Percentiles rank a stretch among this genome's conserved stretches.
Conservation (phyloP, 2,797 vertebrate species). For the Amblyraja radiata region DNA sequence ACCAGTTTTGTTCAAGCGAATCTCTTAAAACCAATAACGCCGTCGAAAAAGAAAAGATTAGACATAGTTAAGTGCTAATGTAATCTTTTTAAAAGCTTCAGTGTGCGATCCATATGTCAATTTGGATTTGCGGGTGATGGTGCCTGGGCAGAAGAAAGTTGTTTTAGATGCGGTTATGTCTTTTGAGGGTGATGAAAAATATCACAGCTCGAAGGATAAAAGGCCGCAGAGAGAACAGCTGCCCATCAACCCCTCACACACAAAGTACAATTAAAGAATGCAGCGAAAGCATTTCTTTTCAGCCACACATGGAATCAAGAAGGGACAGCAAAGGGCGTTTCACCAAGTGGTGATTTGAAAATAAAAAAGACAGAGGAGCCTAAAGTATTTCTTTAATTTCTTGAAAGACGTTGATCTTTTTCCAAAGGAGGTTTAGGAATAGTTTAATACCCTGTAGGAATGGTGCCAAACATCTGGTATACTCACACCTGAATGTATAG, state of each 20-base stretch:
- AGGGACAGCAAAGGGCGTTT: constrained; percentile 39
- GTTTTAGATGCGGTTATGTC: constrained; percentile 54
- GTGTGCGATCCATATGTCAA: constrained; percentile 45
- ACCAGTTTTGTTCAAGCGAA: constrained; percentile 8
- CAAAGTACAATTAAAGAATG: constrained; percentile 50
- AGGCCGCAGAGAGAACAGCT: constrained; percentile 45
- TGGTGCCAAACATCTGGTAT: constrained; percentile 47
- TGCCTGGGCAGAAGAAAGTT: constrained; percentile 50
- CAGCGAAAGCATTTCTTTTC: constrained; percentile 43
- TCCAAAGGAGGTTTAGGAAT: constrained; percentile 43
- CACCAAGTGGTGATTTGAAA: constrained; percentile 49
- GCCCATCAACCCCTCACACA: constrained; percentile 44
- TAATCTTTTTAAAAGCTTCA: constrained; percentile 47
- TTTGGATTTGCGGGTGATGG: constrained; percentile 42
- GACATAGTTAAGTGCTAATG: constrained; percentile 41
- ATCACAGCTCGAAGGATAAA: constrained; percentile 39
- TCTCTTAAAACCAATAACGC: constrained; percentile 9
- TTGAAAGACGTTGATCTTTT: neutral
- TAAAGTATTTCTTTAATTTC: constrained; percentile 1
- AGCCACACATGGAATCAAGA: constrained; percentile 42
- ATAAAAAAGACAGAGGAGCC: constrained; percentile 46
- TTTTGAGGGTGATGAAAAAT: constrained; percentile 44
- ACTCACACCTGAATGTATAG: neutral
- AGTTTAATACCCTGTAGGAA: constrained; percentile 41
- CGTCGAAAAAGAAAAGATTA: constrained; percentile 27